phyloP scores from a whole-genome alignment of 37 sponge, comb jelly and placozoan genomes.

The Spongia lamella region DNA sequence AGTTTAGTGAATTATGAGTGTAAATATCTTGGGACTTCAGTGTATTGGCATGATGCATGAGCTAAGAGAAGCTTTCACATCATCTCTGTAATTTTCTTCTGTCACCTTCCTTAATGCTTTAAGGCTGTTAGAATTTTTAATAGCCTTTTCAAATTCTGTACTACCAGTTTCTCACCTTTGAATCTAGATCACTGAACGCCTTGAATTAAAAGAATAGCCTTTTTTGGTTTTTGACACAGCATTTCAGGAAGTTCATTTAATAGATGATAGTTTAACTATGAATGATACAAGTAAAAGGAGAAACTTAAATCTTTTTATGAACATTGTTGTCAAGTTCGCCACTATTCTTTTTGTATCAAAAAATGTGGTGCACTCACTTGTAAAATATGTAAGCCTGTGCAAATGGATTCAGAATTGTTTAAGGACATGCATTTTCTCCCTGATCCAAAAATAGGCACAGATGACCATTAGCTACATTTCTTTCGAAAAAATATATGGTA shows the following conservation, averaged over 20 bases:
- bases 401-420: conserved; percentile 12
- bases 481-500: conserved; percentile 9
- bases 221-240: not conserved
- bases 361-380: conserved; percentile 19
- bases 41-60: conserved; percentile 17
- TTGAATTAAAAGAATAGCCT: conserved; percentile 28
- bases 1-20: conserved; percentile 26
- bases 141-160: too few relatives aligned
- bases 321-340: conserved; percentile 5
- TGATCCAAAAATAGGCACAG: conserved; percentile 11
- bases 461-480: conserved; percentile 36
- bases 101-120: too few relatives aligned
- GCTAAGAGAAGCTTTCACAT: too few relatives aligned
- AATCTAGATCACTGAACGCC: not conserved
- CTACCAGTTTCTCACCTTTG: conserved; percentile 10
- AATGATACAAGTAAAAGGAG: not conserved
- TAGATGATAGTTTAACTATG: not conserved
- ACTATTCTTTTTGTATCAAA: conserved; percentile 25
- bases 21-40: conserved; percentile 27
- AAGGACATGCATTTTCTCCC: conserved; percentile 1
- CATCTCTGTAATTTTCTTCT: too few relatives aligned
- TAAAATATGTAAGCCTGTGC: conserved; percentile 18
- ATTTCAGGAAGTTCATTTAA: not conserved
- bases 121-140: too few relatives aligned
- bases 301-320: not conserved